A percentile compares a stretch with the other conserved stretches of the same genome.
phyloP scores from a whole-genome alignment of 2,888 invertebrate genomes.

The Aphelenchoides bicaudatus region DNA sequence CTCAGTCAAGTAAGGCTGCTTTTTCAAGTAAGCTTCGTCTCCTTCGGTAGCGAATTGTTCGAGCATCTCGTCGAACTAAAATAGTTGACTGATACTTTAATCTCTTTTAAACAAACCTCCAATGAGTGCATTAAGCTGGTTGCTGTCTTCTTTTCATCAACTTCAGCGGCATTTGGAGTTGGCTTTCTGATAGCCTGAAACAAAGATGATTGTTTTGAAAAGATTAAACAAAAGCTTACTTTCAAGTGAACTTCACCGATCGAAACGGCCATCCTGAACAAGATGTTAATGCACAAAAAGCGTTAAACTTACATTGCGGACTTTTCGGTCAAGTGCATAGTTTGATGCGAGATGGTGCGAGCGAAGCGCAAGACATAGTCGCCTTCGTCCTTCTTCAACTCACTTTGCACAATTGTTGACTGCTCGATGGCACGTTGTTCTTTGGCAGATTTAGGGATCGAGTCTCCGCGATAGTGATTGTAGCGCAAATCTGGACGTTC shows the following conservation, averaged over 20 bases:
- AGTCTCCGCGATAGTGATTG: constrained; percentile 21
- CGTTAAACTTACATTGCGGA: no score
- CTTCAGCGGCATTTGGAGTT: constrained; percentile 35
- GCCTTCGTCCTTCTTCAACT: constrained; percentile 22
- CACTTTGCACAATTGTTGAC: constrained; percentile 40
- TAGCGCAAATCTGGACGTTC: constrained; percentile 28
- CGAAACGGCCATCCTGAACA: constrained; percentile 35
- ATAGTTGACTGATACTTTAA: no score
- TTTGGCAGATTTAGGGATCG: neutral
- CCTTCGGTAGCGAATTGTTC: constrained; percentile 24
- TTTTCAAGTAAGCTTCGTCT: constrained; percentile 20
- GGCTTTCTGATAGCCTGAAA: constrained; percentile 34
- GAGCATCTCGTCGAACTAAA: constrained; percentile 22
- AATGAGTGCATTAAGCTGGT: constrained; percentile 17
- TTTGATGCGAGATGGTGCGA: constrained; percentile 43
- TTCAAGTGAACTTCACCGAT: constrained; percentile 24
- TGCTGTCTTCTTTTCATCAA: constrained; percentile 26
- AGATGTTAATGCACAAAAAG: no score
- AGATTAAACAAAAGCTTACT: constrained; percentile 33
- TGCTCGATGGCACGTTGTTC: constrained; percentile 2
- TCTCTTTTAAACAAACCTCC: no score
- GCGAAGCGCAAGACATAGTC: constrained; percentile 40
- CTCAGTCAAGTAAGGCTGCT: constrained; percentile 23
- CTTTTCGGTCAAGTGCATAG: constrained; percentile 20
- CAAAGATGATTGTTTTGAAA: constrained; percentile 2